Evolutionary conservation across 2,113 vertebrate species (phyloP).

Genomic region (Psammodynastes pulverulentus): DNA sequence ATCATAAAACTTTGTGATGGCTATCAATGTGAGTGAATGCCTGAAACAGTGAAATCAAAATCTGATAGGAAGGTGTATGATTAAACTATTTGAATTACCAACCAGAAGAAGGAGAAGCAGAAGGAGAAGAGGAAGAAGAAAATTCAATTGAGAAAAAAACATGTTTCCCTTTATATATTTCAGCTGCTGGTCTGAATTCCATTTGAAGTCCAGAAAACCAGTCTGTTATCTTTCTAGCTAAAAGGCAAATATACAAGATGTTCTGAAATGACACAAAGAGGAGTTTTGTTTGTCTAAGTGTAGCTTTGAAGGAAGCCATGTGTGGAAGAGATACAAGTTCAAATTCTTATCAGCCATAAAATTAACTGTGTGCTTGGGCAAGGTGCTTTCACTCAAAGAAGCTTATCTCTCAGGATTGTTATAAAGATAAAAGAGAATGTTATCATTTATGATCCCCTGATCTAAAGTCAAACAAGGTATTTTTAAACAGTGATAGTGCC

Average conservation of each 20-base stretch:
- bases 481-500: not conserved
- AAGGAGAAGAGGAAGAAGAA: not conserved
- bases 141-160: not conserved
- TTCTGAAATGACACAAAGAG: not conserved
- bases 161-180: not conserved
- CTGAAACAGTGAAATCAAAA: not conserved
- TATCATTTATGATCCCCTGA: not conserved
- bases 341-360: not conserved
- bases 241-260: not conserved
- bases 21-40: not conserved
- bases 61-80: not conserved
- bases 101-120: not conserved
- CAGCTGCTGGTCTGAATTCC: not conserved
- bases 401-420: not conserved
- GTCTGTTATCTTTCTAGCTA: not conserved
- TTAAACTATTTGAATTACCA: not conserved
- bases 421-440: not conserved
- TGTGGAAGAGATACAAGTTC: not conserved
- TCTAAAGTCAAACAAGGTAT: not conserved
- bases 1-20: not conserved
- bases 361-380: not conserved
- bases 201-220: not conserved
- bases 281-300: not conserved
- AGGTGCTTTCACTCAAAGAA: not conserved
- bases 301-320: not conserved